Evolutionary conservation across 2,113 vertebrate genomes (phyloP).

Genomic region (Pardalotus punctatus): DNA sequence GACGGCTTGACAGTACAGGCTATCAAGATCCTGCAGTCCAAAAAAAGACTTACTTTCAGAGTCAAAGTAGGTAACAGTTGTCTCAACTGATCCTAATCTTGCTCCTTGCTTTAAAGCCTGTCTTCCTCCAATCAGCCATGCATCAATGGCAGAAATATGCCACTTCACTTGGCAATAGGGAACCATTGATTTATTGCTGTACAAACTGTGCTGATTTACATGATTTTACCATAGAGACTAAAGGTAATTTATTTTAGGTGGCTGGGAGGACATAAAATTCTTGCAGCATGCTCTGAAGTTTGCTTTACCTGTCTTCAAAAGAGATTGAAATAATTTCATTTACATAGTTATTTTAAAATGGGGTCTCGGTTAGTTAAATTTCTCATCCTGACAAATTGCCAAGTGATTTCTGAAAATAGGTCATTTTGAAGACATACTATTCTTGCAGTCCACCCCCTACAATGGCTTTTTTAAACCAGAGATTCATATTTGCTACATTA

Average conservation of each 20-base stretch:
- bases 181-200: slow-evolving; percentile 1
- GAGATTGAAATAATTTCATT: slow-evolving; percentile 38
- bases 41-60: background rate
- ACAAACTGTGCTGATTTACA: slow-evolving; percentile 13
- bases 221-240: background rate
- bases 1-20: background rate
- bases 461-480: background rate
- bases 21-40: background rate
- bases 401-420: background rate
- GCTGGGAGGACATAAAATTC: background rate
- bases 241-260: slow-evolving; percentile 11
- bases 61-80: background rate
- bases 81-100: background rate
- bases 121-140: background rate
- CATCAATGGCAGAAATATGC: background rate
- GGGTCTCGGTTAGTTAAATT: background rate
- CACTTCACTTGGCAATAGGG: background rate
- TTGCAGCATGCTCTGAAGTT: background rate
- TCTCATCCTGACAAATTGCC: background rate
- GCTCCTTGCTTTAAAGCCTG: background rate
- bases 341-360: slow-evolving; percentile 29
- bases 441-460: background rate
- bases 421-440: background rate
- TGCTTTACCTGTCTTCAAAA: slow-evolving; percentile 10
- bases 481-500: background rate